A percentile compares a stretch with the other conserved stretches of the same genome.
phyloP scores from a whole-genome alignment of 2,888 invertebrate species.

The Ophion ventricosus region DNA sequence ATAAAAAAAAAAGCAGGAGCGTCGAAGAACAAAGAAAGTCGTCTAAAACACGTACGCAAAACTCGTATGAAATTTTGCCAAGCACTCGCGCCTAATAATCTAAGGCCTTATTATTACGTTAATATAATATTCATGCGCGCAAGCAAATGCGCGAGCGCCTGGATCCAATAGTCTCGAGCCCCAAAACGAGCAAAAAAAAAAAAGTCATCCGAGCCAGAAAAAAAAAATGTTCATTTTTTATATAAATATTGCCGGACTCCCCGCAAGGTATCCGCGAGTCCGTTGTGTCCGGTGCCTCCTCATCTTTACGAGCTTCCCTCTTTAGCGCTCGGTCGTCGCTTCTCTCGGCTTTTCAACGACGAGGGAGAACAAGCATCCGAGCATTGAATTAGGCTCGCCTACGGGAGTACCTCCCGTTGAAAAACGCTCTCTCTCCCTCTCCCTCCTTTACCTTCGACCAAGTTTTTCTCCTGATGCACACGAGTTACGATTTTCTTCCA shows the following conservation, averaged over 20 bases:
- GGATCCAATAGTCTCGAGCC: not conserved
- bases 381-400: constrained; percentile 55
- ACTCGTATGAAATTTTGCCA: not conserved
- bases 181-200: not conserved
- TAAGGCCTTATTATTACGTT: not conserved
- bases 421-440: constrained; percentile 15
- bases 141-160: not conserved
- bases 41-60: not conserved
- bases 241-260: constrained; percentile 71
- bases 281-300: constrained; percentile 61
- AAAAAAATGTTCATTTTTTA: constrained; percentile 72
- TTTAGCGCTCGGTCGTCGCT: constrained; percentile 1
- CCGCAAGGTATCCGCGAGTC: constrained; percentile 60
- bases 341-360: constrained; percentile 26
- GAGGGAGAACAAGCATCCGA: constrained; percentile 11
- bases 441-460: not conserved
- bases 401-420: not conserved
- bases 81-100: not conserved
- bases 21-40: not conserved
- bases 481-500: constrained; percentile 27
- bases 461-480: constrained; percentile 26
- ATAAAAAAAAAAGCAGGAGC: not conserved
- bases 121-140: not conserved
- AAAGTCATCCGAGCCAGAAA: constrained; percentile 1
- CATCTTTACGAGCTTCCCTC: constrained; percentile 69